Evolutionary conservation across 2,113 vertebrate genomes (phyloP).

Genomic region (Alosa alosa): DNA sequence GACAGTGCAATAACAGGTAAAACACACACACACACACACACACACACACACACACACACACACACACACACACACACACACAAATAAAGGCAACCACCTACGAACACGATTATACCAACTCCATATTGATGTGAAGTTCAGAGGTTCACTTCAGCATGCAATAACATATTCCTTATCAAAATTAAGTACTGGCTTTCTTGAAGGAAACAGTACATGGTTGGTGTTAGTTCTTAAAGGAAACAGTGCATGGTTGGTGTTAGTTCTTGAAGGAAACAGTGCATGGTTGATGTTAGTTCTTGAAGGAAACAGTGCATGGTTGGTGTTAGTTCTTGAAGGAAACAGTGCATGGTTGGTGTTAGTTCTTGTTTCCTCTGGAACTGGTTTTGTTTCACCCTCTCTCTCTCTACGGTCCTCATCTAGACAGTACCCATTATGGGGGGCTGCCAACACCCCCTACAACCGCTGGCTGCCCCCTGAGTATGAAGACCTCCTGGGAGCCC

Average conservation of each 20-base stretch:
- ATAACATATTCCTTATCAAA: background rate
- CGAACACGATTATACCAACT: background rate
- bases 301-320: background rate
- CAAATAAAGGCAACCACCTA: background rate
- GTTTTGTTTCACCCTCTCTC: background rate
- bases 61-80: background rate
- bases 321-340: background rate
- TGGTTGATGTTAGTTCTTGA: background rate
- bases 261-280: background rate
- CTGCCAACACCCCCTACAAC: conserved; percentile 71
- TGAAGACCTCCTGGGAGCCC: conserved; percentile 66
- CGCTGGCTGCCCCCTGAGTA: conserved; percentile 75
- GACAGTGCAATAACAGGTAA: conserved; percentile 77
- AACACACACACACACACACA: background rate
- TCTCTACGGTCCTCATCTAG: conserved; percentile 42
- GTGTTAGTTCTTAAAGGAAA: too few species aligned
- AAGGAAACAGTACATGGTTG: background rate
- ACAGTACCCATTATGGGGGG: conserved; percentile 67
- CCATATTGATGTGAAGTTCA: background rate
- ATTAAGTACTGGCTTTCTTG: background rate
- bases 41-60: background rate
- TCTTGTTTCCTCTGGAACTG: background rate
- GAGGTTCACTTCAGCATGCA: background rate
- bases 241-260: background rate
- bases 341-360: background rate